Conservation (phyloP, 2,888 invertebrate genomes). For the Phasia obesa region DNA sequence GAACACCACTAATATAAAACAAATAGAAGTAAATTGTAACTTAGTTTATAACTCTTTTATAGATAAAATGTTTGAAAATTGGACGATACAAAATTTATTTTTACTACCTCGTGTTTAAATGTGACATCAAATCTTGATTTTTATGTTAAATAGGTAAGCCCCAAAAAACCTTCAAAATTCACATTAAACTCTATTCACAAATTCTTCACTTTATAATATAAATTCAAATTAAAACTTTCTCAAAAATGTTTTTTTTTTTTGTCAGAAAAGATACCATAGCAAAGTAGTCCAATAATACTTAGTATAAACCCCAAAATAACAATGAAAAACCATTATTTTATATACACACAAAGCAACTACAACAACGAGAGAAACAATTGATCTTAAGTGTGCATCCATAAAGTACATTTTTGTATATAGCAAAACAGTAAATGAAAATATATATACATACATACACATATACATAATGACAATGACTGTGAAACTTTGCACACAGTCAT, state of each 20-base stretch:
- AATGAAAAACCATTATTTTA: conserved; percentile 53
- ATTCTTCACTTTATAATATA: too few relatives aligned
- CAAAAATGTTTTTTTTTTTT: conserved; percentile 23
- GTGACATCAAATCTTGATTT: too few relatives aligned
- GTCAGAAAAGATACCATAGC: conserved; percentile 10
- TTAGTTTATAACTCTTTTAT: too few relatives aligned
- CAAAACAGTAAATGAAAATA: conserved; percentile 33
- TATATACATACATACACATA: too few relatives aligned
- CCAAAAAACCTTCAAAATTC: too few relatives aligned
- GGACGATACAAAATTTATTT: too few relatives aligned
- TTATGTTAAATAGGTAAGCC: too few relatives aligned
- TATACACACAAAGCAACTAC: conserved; percentile 5
- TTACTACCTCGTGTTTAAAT: too few relatives aligned
- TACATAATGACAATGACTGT: conserved; percentile 47
- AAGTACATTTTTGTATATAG: conserved; percentile 40
- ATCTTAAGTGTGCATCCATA: conserved; percentile 49
- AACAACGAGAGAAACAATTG: conserved; percentile 59
- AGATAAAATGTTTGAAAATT: too few relatives aligned
- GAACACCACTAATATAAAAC: too few relatives aligned
- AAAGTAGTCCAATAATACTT: conserved; percentile 41
- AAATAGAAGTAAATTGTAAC: too few relatives aligned
- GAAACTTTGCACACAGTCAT: conserved; percentile 39
- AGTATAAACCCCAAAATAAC: conserved; percentile 23
- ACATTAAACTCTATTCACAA: too few relatives aligned
- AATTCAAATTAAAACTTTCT: conserved; percentile 49